These are phyloP conservation scores for Euura saliciscinereae DNA, from an alignment of 1,140 invertebrate species.

Conservation along the genomic window DNA sequence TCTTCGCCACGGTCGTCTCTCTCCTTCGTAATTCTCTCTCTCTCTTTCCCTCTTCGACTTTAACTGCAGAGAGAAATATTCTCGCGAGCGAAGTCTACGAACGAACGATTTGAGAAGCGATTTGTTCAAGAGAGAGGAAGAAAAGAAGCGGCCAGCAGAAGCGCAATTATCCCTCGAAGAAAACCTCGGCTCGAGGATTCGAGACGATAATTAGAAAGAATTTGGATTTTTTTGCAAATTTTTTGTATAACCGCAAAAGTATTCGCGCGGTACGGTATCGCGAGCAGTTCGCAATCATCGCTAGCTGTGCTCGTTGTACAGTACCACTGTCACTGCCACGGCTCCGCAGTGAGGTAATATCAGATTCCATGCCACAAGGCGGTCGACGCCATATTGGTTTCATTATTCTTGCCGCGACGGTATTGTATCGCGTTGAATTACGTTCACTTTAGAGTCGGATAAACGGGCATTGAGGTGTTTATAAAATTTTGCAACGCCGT, in stretches of 20 bases:
- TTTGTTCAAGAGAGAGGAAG: not conserved
- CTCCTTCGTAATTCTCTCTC: not conserved
- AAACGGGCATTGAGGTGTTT: not conserved
- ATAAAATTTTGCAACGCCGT: not conserved
- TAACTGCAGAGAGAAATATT: constrained; percentile 9
- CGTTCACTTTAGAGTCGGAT: not conserved
- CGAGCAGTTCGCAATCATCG: not conserved
- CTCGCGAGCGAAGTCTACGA: not conserved
- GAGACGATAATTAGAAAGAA: not conserved
- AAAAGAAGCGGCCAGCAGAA: no score
- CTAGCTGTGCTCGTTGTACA: constrained; percentile 6
- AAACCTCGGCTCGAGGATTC: not conserved
- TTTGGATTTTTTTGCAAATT: not conserved
- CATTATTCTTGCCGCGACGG: constrained; percentile 13
- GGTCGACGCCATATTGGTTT: constrained; percentile 36
- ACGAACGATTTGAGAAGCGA: not conserved
- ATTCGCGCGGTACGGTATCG: not conserved
- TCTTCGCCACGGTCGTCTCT: constrained; percentile 9
- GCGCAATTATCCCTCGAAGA: no score
- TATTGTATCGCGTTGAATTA: constrained; percentile 3
- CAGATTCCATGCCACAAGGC: constrained; percentile 40
- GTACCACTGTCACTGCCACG: constrained; percentile 38
- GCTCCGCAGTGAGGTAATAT: constrained; percentile 41
- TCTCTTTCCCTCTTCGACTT: constrained; percentile 14
- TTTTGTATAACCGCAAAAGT: no score